Conservation (phyloP, 2,113 vertebrate species). For the Strix aluco region DNA sequence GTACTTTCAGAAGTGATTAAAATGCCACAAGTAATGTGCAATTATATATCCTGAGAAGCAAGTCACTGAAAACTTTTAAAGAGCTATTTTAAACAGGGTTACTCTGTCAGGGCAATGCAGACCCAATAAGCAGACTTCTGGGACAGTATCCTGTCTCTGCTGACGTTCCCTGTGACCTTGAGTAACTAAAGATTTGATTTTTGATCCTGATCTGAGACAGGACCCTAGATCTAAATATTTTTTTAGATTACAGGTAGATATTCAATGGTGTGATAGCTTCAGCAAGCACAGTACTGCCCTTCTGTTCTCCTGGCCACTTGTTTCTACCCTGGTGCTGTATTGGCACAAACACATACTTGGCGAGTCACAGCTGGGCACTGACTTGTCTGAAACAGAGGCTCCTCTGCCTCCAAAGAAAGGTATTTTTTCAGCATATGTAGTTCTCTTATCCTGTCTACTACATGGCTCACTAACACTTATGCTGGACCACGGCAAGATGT, state of each 20-base stretch:
- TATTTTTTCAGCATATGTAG: background rate
- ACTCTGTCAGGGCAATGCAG: background rate
- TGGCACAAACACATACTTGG: background rate
- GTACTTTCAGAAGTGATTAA: slow-evolving; percentile 69
- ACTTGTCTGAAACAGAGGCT: background rate
- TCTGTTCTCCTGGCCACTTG: background rate
- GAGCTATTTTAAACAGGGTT: background rate
- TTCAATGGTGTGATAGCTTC: background rate
- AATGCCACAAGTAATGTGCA: slow-evolving; percentile 69
- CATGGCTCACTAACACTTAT: background rate
- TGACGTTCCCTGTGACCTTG: background rate
- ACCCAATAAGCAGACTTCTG: background rate
- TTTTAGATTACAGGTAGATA: background rate
- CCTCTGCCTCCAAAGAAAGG: background rate
- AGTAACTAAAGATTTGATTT: background rate
- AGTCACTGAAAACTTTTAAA: slow-evolving; percentile 55
- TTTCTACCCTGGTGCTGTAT: background rate
- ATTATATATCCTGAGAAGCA: slow-evolving; percentile 62
- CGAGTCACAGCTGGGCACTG: background rate
- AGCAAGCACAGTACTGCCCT: background rate
- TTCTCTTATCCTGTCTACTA: background rate
- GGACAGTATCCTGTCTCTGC: background rate
- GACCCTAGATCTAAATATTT: background rate
- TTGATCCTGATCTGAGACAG: background rate
- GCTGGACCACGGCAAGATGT: background rate